Conservation (phyloP, 2,113 vertebrate genomes). For the Lampris incognitus region DNA sequence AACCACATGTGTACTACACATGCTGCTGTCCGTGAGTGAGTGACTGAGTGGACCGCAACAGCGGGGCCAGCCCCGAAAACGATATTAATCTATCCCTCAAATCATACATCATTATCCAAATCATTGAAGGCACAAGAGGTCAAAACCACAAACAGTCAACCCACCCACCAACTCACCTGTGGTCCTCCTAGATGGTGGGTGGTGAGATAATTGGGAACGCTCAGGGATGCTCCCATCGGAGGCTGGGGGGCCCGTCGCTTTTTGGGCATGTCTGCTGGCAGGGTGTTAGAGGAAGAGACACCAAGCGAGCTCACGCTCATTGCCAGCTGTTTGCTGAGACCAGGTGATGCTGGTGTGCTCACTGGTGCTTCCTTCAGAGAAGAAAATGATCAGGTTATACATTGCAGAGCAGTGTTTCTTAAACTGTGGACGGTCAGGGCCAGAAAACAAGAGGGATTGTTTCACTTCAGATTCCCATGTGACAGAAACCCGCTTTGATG, state of each 20-base stretch:
- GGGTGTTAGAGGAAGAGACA: constrained; percentile 77
- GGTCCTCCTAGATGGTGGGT: constrained; percentile 39
- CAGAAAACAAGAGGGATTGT: too few relatives aligned
- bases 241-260: constrained; percentile 90
- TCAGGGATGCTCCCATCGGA: constrained; percentile 83
- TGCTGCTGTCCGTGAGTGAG: too few relatives aligned
- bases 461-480: too few relatives aligned
- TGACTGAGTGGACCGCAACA: too few relatives aligned
- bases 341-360: constrained; percentile 85
- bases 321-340: constrained; percentile 78
- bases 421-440: too few relatives aligned
- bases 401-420: too few relatives aligned
- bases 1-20: too few relatives aligned
- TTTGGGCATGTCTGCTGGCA: constrained; percentile 83
- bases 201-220: constrained; percentile 76
- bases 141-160: neutral
- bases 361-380: constrained; percentile 77
- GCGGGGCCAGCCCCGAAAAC: too few relatives aligned
- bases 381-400: neutral
- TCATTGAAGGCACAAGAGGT: too few relatives aligned
- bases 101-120: too few relatives aligned
- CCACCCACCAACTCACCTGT: constrained; percentile 54
- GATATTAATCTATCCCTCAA: too few relatives aligned
- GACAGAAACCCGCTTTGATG: too few relatives aligned
- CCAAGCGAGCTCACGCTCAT: constrained; percentile 69